Conservation (phyloP, 2,797 vertebrate genomes). For the Sebastes cheni region DNA sequence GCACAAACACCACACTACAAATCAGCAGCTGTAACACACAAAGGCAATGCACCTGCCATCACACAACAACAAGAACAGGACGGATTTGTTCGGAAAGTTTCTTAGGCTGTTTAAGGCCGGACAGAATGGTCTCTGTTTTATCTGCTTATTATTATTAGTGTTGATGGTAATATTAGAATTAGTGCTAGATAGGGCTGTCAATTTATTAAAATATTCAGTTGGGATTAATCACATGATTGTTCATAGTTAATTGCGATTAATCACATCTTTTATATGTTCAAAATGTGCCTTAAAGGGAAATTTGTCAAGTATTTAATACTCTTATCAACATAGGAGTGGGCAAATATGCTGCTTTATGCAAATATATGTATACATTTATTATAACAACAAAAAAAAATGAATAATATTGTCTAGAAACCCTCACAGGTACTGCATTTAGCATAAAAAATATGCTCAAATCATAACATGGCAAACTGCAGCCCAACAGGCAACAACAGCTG, state of each 20-base stretch:
- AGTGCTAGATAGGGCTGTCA: neutral
- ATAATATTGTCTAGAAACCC: too few relatives aligned
- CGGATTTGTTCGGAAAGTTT: conserved; percentile 43
- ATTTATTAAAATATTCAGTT: accelerated
- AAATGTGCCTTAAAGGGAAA: too few relatives aligned
- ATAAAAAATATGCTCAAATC: too few relatives aligned
- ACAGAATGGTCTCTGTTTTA: neutral
- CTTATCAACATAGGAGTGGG: too few relatives aligned
- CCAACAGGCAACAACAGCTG: too few relatives aligned
- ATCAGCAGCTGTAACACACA: conserved; percentile 77
- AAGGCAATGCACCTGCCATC: conserved; percentile 76
- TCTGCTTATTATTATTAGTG: neutral
- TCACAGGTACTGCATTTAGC: too few relatives aligned
- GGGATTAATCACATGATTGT: too few relatives aligned
- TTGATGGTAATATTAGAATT: neutral
- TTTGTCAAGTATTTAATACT: too few relatives aligned
- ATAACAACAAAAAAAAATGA: too few relatives aligned
- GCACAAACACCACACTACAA: conserved; percentile 65
- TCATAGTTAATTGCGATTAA: too few relatives aligned
- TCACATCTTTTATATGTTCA: too few relatives aligned
- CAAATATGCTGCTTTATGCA: too few relatives aligned
- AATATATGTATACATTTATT: accelerated
- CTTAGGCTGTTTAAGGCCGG: conserved; percentile 16
- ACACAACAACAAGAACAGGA: conserved; percentile 43
- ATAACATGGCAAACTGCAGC: accelerated